Conservation (phyloP, 2,797 vertebrate species). For the Sphaeramia orbicularis region DNA sequence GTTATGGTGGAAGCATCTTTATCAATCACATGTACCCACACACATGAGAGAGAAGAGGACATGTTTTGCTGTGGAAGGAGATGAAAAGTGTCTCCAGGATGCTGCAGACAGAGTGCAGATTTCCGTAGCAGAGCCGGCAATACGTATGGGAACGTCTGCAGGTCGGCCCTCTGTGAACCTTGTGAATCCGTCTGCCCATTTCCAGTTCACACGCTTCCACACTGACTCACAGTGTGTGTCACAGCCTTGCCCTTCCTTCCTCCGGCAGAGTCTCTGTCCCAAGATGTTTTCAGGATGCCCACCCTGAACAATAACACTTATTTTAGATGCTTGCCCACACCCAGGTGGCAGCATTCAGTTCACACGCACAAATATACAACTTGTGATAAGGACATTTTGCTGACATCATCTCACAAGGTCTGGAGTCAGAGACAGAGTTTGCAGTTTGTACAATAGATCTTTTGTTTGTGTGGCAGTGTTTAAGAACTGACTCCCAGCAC, state of each 20-base stretch:
- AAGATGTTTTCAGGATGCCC: conserved; percentile 75
- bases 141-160: conserved; percentile 73
- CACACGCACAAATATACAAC: conserved; percentile 17
- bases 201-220: conserved; percentile 80
- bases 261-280: conserved; percentile 60
- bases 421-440: conserved; percentile 65
- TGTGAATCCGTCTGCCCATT: conserved; percentile 62
- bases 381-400: conserved; percentile 48
- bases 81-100: conserved; percentile 74
- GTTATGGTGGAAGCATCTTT: conserved; percentile 45
- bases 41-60: conserved; percentile 33
- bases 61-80: conserved; percentile 70
- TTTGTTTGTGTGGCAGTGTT: conserved; percentile 58
- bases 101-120: conserved; percentile 67
- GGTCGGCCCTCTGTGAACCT: conserved; percentile 69
- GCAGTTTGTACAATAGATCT: conserved; percentile 66
- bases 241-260: conserved; percentile 73
- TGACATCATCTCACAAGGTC: conserved; percentile 78
- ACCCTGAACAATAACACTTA: conserved; percentile 66
- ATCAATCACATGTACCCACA: conserved; percentile 50
- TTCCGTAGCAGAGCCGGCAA: conserved; percentile 66
- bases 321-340: conserved; percentile 47
- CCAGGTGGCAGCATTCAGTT: conserved; percentile 43
- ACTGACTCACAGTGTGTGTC: conserved; percentile 34
- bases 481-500: conserved; percentile 34